These are phyloP conservation scores for Pristiophorus japonicus DNA, from an alignment of 2,113 vertebrate genomes.

Conservation along the genomic window DNA sequence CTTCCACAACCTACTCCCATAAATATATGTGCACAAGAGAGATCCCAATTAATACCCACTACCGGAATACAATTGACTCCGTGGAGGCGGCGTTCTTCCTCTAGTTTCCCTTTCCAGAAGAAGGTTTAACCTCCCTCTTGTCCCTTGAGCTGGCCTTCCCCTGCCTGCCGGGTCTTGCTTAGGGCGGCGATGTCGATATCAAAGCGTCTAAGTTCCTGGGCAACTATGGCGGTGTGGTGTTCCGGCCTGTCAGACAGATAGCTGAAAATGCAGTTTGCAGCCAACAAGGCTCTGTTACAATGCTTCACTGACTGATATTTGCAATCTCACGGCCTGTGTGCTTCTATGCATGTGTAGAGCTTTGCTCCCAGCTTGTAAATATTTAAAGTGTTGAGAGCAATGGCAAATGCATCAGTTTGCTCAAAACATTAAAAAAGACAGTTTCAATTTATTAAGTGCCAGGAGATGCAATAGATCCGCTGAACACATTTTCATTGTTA, in stretches of 20 bases:
- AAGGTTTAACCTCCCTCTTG: too few relatives aligned
- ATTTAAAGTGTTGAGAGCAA: neutral
- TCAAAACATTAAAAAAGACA: neutral
- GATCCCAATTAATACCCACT: too few relatives aligned
- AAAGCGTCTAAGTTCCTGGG: too few relatives aligned
- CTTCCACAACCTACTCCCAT: too few relatives aligned
- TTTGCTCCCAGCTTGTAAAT: neutral
- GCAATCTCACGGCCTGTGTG: neutral
- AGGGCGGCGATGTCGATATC: too few relatives aligned
- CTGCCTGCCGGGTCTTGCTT: too few relatives aligned
- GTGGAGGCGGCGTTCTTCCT: too few relatives aligned
- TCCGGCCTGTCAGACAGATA: neutral
- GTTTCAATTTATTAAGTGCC: neutral
- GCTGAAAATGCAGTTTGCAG: neutral
- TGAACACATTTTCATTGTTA: neutral
- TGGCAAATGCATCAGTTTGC: neutral
- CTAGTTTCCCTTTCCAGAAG: too few relatives aligned
- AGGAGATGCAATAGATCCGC: neutral
- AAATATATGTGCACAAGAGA: too few relatives aligned
- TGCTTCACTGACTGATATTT: neutral
- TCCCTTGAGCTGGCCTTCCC: too few relatives aligned
- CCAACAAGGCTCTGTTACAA: neutral
- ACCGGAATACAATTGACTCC: too few relatives aligned
- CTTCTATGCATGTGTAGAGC: neutral
- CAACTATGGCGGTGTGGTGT: too few relatives aligned